Evolutionary conservation across 1,140 invertebrate species (phyloP), one percentile per base, ranked within the genome.

Genomic region (Tetraneura akinire): DNA sequence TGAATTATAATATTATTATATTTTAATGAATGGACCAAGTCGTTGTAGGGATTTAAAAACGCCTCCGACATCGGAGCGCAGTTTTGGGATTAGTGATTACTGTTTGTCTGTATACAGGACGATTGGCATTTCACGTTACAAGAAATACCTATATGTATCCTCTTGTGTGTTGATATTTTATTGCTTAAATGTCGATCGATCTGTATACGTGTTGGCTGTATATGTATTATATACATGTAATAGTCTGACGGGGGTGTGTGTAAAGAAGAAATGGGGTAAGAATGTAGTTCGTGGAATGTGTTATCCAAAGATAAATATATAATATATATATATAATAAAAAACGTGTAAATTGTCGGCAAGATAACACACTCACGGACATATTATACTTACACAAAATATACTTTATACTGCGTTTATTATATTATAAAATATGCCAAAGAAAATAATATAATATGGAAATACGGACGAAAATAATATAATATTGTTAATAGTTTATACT

Each of bases 321-420:
- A n/a, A n/a, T n/a, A n/a, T n/a, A n/a, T n/a, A n/a, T n/a, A n/a
- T n/a, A n/a, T 51, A 71, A 71, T 71, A 26, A 45, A 49, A 51
- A 71, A 26, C 23, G 45, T 71, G 68, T 71, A 71, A 71, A 71
- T 51, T 70, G 66, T 70, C 66, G 66, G 66, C 66, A 70, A 42
- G 66, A 49, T 49, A 70, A 70, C 42, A 70, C 45, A 29, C 29
- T 14, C n/a, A n/a, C 9, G 32, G 32, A 29, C 42, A 47, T 32
- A 64, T 45, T 37, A 37, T 70, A 70, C 23, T 10, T 42, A 66
- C 42, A 66, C n/a, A 8, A 3, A 53, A 3, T 6, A 53, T 14
- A 6, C 51, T n/a, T 18, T n/a, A n/a, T 53, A n/a, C 18, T n/a
- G 1, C 3, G 62, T 32, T 8, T 42, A 13, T 5, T n/a, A n/a